phyloP scores from a whole-genome alignment of 2,113 vertebrate genomes.

The Poicephalus meyeri region DNA sequence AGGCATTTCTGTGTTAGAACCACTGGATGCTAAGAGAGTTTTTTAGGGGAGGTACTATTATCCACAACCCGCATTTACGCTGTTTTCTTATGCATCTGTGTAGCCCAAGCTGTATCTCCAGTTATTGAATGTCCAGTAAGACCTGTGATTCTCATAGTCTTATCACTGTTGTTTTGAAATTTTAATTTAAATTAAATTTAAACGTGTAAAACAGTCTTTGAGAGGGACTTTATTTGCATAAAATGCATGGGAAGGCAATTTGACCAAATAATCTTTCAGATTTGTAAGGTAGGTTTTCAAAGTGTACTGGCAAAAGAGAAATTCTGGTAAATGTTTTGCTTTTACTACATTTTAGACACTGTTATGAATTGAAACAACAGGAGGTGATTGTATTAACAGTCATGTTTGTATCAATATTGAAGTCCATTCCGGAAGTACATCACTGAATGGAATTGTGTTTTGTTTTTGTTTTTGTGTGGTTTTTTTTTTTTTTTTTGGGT shows the following conservation, averaged over 20 bases:
- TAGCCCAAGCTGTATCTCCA: neutral
- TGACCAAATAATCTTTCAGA: neutral
- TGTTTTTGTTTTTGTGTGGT: neutral
- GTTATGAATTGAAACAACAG: neutral
- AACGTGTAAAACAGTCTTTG: neutral
- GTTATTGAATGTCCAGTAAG: neutral
- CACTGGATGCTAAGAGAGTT: neutral
- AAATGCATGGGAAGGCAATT: neutral
- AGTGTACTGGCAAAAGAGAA: neutral
- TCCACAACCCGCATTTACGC: neutral
- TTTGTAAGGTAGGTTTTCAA: neutral
- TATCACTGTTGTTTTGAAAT: neutral
- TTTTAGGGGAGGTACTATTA: neutral
- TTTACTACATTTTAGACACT: neutral
- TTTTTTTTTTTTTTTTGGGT: neutral
- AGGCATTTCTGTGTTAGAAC: neutral
- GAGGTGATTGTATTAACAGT: neutral
- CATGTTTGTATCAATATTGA: neutral
- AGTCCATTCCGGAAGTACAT: neutral
- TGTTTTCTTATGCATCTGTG: neutral
- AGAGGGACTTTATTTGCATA: neutral
- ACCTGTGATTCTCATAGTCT: neutral
- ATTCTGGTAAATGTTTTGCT: neutral
- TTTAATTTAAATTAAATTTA: neutral
- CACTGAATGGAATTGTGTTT: rapidly evolving